Conservation (phyloP, 1,140 invertebrate species). For the Formica exsecta region DNA sequence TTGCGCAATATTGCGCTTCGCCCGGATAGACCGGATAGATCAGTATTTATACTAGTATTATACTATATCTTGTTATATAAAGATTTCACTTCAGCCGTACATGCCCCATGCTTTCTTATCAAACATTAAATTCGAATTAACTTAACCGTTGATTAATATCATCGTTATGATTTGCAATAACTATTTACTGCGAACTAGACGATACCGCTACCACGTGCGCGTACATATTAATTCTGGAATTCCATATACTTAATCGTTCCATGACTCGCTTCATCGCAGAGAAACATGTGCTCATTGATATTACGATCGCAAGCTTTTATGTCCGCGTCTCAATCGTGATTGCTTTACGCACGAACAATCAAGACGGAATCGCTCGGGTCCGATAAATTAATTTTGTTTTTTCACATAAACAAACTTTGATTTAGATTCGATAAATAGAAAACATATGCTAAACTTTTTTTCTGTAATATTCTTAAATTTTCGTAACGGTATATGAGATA, state of each 20-base stretch:
- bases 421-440: background rate
- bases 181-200: conserved; percentile 38
- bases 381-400: background rate
- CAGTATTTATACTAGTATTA: background rate
- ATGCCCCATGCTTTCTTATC: conserved; percentile 42
- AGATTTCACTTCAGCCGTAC: conserved; percentile 1
- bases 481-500: background rate
- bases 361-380: background rate
- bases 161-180: conserved; percentile 45
- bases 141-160: conserved; percentile 55
- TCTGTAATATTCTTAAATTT: background rate
- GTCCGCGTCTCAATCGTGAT: conserved; percentile 26
- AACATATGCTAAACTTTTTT: background rate
- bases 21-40: background rate
- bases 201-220: conserved; percentile 33
- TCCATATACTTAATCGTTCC: conserved; percentile 29
- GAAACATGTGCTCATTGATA: conserved; percentile 56
- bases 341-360: conserved; percentile 28
- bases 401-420: background rate
- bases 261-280: conserved; percentile 45
- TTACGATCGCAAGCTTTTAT: conserved; percentile 56
- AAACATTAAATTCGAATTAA: conserved; percentile 55
- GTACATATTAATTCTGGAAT: conserved; percentile 47
- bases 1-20: conserved; percentile 63
- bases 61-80: conserved; percentile 5